Evolutionary conservation across 2,797 vertebrate species (phyloP), one percentile per base, ranked within the genome.

Genomic region (Phalloptychus januarius): DNA sequence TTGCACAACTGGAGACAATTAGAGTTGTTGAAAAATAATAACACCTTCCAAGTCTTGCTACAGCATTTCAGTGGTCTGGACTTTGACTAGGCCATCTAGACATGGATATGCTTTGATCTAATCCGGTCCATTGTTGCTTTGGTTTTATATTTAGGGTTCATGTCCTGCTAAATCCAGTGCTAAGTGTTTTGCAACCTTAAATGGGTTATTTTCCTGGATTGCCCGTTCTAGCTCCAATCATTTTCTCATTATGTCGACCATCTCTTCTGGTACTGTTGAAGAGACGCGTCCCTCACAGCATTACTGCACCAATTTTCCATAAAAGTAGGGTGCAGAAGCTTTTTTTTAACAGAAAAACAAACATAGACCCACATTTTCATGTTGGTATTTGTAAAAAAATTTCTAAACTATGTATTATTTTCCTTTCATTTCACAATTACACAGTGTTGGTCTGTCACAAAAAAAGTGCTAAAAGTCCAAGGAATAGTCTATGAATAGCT

Each of bases 21-120:
- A 31, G 54, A 5, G 54, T 28, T 12, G 54, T 5, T 28, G 54
- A 4, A 58, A 58, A 1, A 11, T n/a, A 58, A 28, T 13, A 28
- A 58, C 54, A 58, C 54, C n/a, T 58, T 31, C 10, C 12, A 31
- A 31, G n/a, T 31, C n/a, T 28, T 58, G n/a, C 54, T 58, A 58
- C n/a, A 58, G 11, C 12, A 31, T 58, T 12, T 58, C 54, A 2
- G 5, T 31, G 54, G n/a, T 58, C n/a, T 58, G 54, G 1, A 58
- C 54, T 58, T 58, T 58, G 54, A 58, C n/a, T 58, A 28, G 54
- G n/a, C 54, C 54, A 58, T 58, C 28, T 28, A 58, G n/a, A 58
- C 31, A 8, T 63, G 5, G 16, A 63, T 63, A 63, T 63, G 31
- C 31, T 63, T 63, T 15, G 16, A 33, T 33, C 58, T 63, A 63